These are phyloP conservation scores for Hypselothyrea guttata DNA, from an alignment of 2,888 invertebrate species.

Conservation along the genomic window DNA sequence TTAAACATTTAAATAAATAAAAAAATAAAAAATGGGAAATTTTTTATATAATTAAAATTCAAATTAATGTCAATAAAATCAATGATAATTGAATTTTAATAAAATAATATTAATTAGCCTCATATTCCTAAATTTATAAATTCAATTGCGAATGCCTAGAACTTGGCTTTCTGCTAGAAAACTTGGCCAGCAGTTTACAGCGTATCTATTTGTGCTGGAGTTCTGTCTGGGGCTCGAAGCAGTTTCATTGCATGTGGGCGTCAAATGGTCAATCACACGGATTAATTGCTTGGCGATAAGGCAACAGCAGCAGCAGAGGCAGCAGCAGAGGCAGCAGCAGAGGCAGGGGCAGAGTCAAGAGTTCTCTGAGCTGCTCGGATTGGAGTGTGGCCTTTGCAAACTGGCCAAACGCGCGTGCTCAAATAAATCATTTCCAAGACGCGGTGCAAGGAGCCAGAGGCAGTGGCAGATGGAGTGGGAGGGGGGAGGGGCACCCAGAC, in stretches of 20 bases:
- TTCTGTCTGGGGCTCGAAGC: slow-evolving; percentile 6
- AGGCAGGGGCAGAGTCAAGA: neutral
- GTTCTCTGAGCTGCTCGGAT: slow-evolving; percentile 13
- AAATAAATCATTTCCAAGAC: slow-evolving; percentile 80
- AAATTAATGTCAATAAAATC: too few relatives aligned
- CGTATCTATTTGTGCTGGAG: neutral
- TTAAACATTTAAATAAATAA: too few relatives aligned
- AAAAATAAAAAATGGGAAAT: too few relatives aligned
- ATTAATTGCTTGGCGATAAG: slow-evolving; percentile 66
- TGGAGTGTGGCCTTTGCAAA: slow-evolving; percentile 39
- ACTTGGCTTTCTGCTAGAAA: neutral
- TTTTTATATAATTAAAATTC: too few relatives aligned
- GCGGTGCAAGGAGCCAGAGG: slow-evolving; percentile 39
- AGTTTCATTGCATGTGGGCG: slow-evolving; percentile 50
- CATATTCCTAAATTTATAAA: neutral
- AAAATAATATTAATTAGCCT: neutral
- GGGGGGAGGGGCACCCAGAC: slow-evolving; percentile 5
- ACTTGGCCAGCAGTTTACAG: neutral
- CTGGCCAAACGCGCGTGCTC: slow-evolving; percentile 76
- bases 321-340: slow-evolving; percentile 35
- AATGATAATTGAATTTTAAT: too few relatives aligned
- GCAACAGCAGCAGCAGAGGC: slow-evolving; percentile 22
- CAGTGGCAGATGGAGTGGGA: slow-evolving; percentile 2
- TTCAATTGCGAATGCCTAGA: slow-evolving; percentile 11
- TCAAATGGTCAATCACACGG: slow-evolving; percentile 67